Evolutionary conservation across 2,888 invertebrate genomes (phyloP).

Genomic region (Aproaerema taeniolella): DNA sequence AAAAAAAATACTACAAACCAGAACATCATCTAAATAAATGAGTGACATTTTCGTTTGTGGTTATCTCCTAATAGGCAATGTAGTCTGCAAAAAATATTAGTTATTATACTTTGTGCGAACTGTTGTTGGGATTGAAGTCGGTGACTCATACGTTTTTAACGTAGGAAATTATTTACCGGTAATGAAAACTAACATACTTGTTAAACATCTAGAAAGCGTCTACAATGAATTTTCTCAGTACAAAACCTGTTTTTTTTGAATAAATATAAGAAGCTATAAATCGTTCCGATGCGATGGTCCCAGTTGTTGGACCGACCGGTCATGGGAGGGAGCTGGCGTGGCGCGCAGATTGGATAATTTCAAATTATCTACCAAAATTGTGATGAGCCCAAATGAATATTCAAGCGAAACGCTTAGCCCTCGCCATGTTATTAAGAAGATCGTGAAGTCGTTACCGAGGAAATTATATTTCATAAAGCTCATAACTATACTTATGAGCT

Average conservation of each 20-base stretch:
- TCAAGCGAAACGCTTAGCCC: conserved; percentile 69
- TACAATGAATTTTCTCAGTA: neutral
- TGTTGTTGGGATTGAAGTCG: too few relatives aligned
- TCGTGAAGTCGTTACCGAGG: conserved; percentile 70
- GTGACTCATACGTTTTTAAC: too few relatives aligned
- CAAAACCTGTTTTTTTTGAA: too few relatives aligned
- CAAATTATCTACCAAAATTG: conserved; percentile 71
- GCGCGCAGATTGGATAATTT: conserved; percentile 61
- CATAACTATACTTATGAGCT: conserved; percentile 73
- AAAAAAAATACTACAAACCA: too few relatives aligned
- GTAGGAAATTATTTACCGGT: too few relatives aligned
- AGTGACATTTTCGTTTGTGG: too few relatives aligned
- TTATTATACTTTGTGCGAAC: too few relatives aligned
- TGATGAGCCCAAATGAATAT: conserved; percentile 73
- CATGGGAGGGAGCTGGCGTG: neutral
- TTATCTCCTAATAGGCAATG: too few relatives aligned
- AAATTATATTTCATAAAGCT: conserved; percentile 75
- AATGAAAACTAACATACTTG: too few relatives aligned
- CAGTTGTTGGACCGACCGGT: neutral
- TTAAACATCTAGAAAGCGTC: too few relatives aligned
- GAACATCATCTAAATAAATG: too few relatives aligned
- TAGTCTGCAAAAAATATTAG: too few relatives aligned
- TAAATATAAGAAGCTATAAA: conserved; percentile 56
- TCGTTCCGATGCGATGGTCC: conserved; percentile 25
- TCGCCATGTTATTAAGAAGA: conserved; percentile 68